A percentile compares a stretch with the other conserved stretches of the same genome.
Conservation (phyloP, 1,140 invertebrate genomes). For the Heliconius hewitsoni region DNA sequence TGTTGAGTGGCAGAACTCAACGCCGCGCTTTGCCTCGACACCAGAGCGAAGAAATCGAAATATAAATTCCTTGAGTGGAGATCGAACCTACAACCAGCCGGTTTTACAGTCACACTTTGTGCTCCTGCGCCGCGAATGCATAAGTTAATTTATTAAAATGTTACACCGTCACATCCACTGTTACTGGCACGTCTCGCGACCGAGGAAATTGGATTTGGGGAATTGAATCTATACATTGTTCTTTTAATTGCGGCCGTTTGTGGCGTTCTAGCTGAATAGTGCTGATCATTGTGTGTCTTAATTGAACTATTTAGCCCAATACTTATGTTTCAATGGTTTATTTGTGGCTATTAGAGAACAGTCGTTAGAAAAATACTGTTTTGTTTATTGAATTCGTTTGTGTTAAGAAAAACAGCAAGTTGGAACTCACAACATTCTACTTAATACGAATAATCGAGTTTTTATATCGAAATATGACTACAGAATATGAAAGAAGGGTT, state of each 20-base stretch:
- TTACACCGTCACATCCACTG: conserved; percentile 61
- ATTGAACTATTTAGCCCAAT: conserved; percentile 8
- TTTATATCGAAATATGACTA: conserved; percentile 77
- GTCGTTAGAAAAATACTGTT: background rate
- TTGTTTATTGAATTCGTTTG: background rate
- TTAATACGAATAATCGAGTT: conserved; percentile 28
- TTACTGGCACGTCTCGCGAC: conserved; percentile 57
- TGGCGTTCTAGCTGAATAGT: conserved; percentile 74
- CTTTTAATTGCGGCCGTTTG: conserved; percentile 78
- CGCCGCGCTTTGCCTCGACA: no score
- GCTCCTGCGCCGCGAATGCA: conserved; percentile 5
- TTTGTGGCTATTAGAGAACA: background rate
- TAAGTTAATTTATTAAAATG: conserved; percentile 63
- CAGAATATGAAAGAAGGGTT: conserved; percentile 78
- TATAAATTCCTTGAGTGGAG: no score
- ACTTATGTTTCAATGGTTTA: background rate
- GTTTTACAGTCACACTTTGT: no score
- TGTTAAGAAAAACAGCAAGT: background rate
- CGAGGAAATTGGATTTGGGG: conserved; percentile 76
- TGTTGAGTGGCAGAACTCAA: no score
- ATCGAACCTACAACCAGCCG: no score
- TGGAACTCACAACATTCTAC: background rate
- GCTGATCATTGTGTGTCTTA: conserved; percentile 64
- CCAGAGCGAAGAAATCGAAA: no score
- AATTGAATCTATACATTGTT: conserved; percentile 78